Percentiles rank a stretch among this genome's conserved stretches.
phyloP scores from a whole-genome alignment of 2,113 vertebrate species.

The Chionis minor region DNA sequence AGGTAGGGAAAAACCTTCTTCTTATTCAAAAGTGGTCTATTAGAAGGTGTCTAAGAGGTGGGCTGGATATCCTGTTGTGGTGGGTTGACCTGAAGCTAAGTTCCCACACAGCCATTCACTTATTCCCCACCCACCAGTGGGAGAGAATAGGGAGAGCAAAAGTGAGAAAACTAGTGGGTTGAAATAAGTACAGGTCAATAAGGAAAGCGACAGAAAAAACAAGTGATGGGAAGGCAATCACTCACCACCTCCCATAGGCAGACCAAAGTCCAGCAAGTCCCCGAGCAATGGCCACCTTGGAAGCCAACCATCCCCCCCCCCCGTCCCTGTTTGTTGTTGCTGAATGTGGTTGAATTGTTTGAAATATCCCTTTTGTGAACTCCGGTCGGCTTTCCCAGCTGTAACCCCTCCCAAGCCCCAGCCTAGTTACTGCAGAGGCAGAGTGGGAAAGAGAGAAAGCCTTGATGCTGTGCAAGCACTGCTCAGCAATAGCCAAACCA shows the following conservation, averaged over 20 bases:
- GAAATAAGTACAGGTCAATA: background rate
- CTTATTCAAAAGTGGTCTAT: background rate
- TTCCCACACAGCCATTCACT: background rate
- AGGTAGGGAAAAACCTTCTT: background rate
- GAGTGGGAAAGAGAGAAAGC: background rate
- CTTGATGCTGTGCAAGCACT: background rate
- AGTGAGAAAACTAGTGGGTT: background rate
- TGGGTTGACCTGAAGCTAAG: background rate
- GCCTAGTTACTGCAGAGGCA: background rate
- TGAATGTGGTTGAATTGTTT: background rate
- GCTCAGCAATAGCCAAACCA: background rate
- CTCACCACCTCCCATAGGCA: background rate
- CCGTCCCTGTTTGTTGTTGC: background rate
- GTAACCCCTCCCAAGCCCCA: background rate
- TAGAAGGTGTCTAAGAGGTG: background rate
- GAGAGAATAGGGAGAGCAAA: background rate
- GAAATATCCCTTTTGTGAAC: background rate
- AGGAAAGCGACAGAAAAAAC: background rate
- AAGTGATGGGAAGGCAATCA: background rate
- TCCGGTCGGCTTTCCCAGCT: background rate
- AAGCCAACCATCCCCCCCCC: background rate
- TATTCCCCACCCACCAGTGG: background rate
- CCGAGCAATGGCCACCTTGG: background rate
- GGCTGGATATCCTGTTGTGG: rapidly evolving
- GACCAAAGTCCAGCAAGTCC: background rate